These are phyloP conservation scores for Chrysomallon squamiferum DNA, from an alignment of 1,140 invertebrate genomes.

Conservation along the genomic window DNA sequence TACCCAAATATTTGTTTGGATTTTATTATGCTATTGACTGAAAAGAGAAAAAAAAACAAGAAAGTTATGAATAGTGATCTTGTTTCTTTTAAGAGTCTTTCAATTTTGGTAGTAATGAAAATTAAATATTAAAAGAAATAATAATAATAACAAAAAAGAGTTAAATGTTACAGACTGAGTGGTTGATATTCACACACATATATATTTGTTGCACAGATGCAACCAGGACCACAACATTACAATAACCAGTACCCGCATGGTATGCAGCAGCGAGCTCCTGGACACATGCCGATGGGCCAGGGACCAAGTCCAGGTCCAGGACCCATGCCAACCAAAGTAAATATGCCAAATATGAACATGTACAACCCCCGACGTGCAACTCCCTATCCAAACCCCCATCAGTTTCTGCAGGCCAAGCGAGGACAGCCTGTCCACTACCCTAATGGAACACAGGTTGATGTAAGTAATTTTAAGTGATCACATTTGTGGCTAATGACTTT, in stretches of 20 bases:
- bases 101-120: too few species aligned
- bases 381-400: constrained; percentile 53
- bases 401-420: constrained; percentile 40
- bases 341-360: constrained; percentile 41
- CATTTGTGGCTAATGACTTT: too few species aligned
- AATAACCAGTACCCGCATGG: constrained; percentile 34
- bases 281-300: constrained; percentile 31
- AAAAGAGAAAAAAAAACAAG: too few species aligned
- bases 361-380: constrained; percentile 39
- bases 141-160: too few species aligned
- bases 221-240: constrained; percentile 26
- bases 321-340: constrained; percentile 55
- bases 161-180: too few species aligned
- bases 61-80: too few species aligned
- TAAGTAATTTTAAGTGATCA: constrained; percentile 7
- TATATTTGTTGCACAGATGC: too few species aligned
- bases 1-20: too few species aligned
- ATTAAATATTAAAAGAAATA: too few species aligned
- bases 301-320: constrained; percentile 49
- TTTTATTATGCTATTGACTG: too few species aligned
- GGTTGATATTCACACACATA: too few species aligned
- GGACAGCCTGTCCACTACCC: constrained; percentile 42
- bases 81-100: too few species aligned
- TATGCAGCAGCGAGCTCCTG: constrained; percentile 44
- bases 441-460: constrained; percentile 48